A percentile compares a stretch with the other conserved stretches of the same genome.
Conservation (phyloP, 2,888 invertebrate species). For the Drosophila histrio region DNA sequence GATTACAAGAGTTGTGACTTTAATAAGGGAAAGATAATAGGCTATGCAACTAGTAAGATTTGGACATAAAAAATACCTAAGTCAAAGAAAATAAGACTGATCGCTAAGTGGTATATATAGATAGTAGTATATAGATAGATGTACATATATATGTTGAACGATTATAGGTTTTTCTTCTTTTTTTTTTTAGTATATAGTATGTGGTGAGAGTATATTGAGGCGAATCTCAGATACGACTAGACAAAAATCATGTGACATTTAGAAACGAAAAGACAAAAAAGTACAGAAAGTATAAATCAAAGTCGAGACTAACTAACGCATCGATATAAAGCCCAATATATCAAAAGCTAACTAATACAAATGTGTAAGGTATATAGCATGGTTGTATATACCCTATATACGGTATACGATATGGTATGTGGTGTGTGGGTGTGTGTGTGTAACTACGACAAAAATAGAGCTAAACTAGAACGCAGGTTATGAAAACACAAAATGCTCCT, state of each 20-base stretch:
- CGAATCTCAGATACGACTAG: slow-evolving; percentile 12
- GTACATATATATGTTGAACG: slow-evolving; percentile 26
- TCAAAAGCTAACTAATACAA: slow-evolving; percentile 27
- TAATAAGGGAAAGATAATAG: slow-evolving; percentile 29
- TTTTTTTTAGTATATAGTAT: slow-evolving; percentile 14
- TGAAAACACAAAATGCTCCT: slow-evolving; percentile 67
- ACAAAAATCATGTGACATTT: slow-evolving; percentile 7
- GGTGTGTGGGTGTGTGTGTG: slow-evolving; percentile 17
- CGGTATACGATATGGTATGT: slow-evolving; percentile 12
- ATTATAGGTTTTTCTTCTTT: slow-evolving; percentile 34
- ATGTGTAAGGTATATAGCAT: slow-evolving; percentile 6
- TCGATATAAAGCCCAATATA: slow-evolving; percentile 27
- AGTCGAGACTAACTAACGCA: slow-evolving; percentile 17
- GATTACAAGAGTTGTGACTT: slow-evolving; percentile 42
- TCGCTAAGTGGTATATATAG: slow-evolving; percentile 55
- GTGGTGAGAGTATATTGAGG: slow-evolving; percentile 37
- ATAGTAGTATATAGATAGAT: slow-evolving; percentile 10
- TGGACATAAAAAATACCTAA: slow-evolving; percentile 52
- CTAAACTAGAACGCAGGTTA: slow-evolving; percentile 66
- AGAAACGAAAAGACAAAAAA: slow-evolving; percentile 6
- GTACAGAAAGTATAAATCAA: slow-evolving; percentile 11
- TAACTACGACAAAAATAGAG: slow-evolving; percentile 41
- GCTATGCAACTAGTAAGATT: slow-evolving; percentile 41
- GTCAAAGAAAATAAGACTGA: slow-evolving; percentile 68
- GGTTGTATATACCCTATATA: too few species aligned